Evolutionary conservation across 2,797 vertebrate species (phyloP).

Genomic region (Diceros bicornis): DNA sequence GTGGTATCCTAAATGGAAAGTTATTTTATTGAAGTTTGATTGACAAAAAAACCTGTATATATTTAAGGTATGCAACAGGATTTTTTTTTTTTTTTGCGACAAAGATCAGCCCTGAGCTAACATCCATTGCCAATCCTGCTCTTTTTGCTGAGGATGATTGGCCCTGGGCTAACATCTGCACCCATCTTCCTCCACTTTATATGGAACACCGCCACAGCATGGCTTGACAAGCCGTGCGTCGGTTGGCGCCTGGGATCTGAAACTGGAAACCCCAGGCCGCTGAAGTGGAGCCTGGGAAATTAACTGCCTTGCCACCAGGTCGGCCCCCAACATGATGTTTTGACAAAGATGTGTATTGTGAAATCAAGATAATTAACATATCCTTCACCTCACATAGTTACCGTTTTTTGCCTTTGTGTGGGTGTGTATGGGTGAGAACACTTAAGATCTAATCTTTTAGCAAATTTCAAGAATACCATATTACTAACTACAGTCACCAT

Average conservation of each 20-base stretch:
- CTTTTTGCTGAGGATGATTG: no score
- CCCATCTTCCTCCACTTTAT: no score
- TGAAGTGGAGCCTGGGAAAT: no score
- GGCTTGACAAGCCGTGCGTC: no score
- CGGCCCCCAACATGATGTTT: background rate
- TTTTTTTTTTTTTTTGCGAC: no score
- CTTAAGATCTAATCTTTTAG: background rate
- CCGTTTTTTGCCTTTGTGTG: background rate
- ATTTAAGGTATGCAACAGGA: background rate
- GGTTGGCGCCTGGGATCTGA: no score
- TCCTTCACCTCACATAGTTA: background rate
- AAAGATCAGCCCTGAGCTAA: no score
- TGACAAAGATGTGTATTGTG: background rate
- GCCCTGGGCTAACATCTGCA: no score
- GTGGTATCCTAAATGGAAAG: background rate
- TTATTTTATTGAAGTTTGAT: background rate
- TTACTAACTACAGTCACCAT: background rate
- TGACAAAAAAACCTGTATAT: background rate
- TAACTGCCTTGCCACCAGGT: no score
- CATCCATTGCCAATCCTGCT: no score
- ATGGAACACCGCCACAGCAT: no score
- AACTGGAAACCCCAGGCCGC: no score
- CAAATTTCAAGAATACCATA: background rate
- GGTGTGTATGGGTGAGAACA: background rate
- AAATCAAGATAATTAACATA: background rate